These are phyloP conservation scores for Tridacna crocea DNA, from an alignment of 2,888 invertebrate genomes.

Conservation along the genomic window DNA sequence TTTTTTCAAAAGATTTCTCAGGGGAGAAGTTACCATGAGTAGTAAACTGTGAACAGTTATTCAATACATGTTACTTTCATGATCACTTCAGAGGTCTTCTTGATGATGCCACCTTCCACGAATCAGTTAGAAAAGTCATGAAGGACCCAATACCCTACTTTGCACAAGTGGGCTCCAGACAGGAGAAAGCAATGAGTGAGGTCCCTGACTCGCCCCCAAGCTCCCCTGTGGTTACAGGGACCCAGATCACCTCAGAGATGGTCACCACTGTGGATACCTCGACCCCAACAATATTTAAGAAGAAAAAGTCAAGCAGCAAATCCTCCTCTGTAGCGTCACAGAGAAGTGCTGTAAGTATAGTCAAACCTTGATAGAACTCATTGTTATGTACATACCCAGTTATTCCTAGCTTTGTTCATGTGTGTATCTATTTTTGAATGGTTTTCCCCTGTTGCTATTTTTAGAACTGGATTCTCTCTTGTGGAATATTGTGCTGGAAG, in stretches of 20 bases:
- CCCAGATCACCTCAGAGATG: slow-evolving; percentile 7
- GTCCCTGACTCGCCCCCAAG: slow-evolving; percentile 36
- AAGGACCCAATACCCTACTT: slow-evolving; percentile 82
- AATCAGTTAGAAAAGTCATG: slow-evolving; percentile 75
- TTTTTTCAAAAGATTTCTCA: no score
- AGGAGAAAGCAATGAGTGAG: neutral
- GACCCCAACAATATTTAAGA: slow-evolving; percentile 31
- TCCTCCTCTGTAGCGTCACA: slow-evolving; percentile 48
- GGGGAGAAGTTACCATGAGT: no score
- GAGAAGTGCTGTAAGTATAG: slow-evolving; percentile 47
- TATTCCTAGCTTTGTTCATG: no score
- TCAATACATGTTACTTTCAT: no score
- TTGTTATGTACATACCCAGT: no score
- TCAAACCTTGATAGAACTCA: neutral
- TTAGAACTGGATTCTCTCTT: no score
- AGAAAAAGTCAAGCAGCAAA: slow-evolving; percentile 42
- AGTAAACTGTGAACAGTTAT: no score
- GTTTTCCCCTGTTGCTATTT: no score
- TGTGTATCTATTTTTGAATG: no score
- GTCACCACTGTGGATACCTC: neutral
- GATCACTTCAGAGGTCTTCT: slow-evolving; percentile 75
- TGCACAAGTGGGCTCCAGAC: slow-evolving; percentile 75
- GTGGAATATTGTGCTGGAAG: no score
- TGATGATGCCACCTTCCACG: slow-evolving; percentile 81
- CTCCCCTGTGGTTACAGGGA: slow-evolving; percentile 39